These are phyloP conservation scores for Lochmaea crataegi DNA, from an alignment of 2,888 invertebrate genomes.

Conservation along the genomic window DNA sequence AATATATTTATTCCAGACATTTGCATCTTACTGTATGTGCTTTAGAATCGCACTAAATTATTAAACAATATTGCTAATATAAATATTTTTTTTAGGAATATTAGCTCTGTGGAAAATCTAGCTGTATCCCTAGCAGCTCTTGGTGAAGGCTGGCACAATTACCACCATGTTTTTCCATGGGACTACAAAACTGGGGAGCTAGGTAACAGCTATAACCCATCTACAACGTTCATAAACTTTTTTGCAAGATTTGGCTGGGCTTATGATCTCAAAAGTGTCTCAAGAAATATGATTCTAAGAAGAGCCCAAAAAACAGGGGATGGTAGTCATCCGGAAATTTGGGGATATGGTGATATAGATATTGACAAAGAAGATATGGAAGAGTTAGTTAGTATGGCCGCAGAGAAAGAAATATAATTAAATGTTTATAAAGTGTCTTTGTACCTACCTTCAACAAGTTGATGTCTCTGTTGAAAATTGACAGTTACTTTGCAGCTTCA, in stretches of 20 bases:
- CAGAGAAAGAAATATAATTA: conserved; percentile 42
- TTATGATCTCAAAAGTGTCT: conserved; percentile 79
- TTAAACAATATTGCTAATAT: not conserved
- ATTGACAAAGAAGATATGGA: conserved; percentile 68
- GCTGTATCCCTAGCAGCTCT: conserved; percentile 80
- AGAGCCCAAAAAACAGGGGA: conserved; percentile 72
- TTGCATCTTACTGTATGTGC: too few species aligned
- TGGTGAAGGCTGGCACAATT: conserved; percentile 89
- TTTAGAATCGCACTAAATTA: too few species aligned
- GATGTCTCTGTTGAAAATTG: not conserved
- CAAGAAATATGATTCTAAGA: conserved; percentile 69
- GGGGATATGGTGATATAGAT: conserved; percentile 75
- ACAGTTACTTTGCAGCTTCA: too few species aligned
- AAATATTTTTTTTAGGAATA: conserved; percentile 68
- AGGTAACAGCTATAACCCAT: conserved; percentile 71
- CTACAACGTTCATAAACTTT: conserved; percentile 83
- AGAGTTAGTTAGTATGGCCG: conserved; percentile 69
- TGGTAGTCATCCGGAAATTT: conserved; percentile 68
- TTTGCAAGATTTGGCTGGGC: conserved; percentile 86
- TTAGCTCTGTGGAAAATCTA: conserved; percentile 79
- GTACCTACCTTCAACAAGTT: not conserved
- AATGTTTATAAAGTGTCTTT: not conserved
- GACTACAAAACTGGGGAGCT: conserved; percentile 70
- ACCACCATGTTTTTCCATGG: conserved; percentile 80
- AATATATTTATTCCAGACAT: too few species aligned